phyloP scores from a whole-genome alignment of 2,888 invertebrate species.

The Apeira syringaria region DNA sequence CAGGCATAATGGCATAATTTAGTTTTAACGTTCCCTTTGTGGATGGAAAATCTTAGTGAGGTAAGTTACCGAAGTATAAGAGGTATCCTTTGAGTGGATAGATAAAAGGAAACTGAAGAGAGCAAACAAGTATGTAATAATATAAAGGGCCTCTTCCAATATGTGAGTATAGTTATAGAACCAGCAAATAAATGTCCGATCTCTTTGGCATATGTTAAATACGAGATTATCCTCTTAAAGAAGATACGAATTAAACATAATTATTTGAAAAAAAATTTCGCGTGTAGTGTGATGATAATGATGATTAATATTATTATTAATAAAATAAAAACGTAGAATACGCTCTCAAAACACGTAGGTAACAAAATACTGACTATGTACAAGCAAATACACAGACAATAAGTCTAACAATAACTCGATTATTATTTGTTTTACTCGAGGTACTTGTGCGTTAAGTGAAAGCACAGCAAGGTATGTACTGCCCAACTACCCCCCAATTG shows the following conservation, averaged over 20 bases:
- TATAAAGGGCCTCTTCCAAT: slow-evolving; percentile 19
- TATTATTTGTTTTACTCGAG: too few relatives aligned
- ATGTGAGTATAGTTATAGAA: slow-evolving; percentile 17
- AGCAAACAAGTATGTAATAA: slow-evolving; percentile 21
- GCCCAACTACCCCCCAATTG: too few relatives aligned
- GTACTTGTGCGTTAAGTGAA: too few relatives aligned
- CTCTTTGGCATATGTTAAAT: slow-evolving; percentile 13
- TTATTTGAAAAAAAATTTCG: too few relatives aligned
- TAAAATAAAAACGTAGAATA: too few relatives aligned
- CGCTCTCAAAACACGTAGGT: too few relatives aligned
- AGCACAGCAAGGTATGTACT: too few relatives aligned
- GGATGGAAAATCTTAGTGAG: slow-evolving; percentile 5
- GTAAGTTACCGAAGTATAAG: slow-evolving; percentile 7
- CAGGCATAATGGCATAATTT: slow-evolving; percentile 19
- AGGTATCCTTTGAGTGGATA: slow-evolving; percentile 18
- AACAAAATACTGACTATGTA: too few relatives aligned
- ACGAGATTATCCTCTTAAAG: slow-evolving; percentile 10
- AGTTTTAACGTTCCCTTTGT: slow-evolving; percentile 19
- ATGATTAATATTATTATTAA: too few relatives aligned
- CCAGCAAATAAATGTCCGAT: slow-evolving; percentile 17
- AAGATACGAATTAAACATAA: neutral
- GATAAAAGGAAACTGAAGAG: slow-evolving; percentile 18
- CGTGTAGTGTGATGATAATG: too few relatives aligned
- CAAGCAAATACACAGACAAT: too few relatives aligned
- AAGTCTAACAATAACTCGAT: too few relatives aligned